Conservation (phyloP, 30 jellyfish, hydroid and myxozoan genomes). For the Pelagia noctiluca region DNA sequence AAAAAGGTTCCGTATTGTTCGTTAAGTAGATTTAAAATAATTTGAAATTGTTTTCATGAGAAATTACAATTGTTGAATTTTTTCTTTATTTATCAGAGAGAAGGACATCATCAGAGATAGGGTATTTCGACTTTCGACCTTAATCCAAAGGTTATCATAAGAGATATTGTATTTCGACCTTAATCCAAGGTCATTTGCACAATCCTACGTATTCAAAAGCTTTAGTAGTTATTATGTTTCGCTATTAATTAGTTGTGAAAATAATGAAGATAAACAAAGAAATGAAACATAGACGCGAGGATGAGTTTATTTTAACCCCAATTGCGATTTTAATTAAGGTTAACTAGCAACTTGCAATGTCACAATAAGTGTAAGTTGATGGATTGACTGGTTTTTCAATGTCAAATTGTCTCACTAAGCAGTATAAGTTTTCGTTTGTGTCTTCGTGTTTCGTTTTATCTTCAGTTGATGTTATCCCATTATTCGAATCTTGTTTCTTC, state of each 20-base stretch:
- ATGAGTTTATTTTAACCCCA: neutral
- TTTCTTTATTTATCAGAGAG: no score
- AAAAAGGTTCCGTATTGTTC: no score
- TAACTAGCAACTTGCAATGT: neutral
- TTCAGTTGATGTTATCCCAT: neutral
- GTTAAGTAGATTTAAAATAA: no score
- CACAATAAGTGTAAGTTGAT: neutral
- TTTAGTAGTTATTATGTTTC: neutral
- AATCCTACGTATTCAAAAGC: no score
- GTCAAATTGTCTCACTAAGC: slow-evolving; percentile 25
- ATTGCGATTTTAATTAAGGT: neutral
- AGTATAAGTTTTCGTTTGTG: neutral
- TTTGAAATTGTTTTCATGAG: no score
- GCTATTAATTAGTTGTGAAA: no score
- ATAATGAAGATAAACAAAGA: neutral
- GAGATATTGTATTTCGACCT: no score
- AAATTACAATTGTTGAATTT: no score
- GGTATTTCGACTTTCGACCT: no score
- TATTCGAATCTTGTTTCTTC: neutral
- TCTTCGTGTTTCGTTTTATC: neutral
- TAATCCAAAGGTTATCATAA: no score
- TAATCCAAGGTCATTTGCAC: no score
- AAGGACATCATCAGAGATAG: no score
- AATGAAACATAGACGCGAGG: neutral
- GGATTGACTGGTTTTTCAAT: slow-evolving; percentile 18